These are phyloP conservation scores for Xyrauchen texanus DNA, from an alignment of 2,113 vertebrate genomes.

Conservation along the genomic window DNA sequence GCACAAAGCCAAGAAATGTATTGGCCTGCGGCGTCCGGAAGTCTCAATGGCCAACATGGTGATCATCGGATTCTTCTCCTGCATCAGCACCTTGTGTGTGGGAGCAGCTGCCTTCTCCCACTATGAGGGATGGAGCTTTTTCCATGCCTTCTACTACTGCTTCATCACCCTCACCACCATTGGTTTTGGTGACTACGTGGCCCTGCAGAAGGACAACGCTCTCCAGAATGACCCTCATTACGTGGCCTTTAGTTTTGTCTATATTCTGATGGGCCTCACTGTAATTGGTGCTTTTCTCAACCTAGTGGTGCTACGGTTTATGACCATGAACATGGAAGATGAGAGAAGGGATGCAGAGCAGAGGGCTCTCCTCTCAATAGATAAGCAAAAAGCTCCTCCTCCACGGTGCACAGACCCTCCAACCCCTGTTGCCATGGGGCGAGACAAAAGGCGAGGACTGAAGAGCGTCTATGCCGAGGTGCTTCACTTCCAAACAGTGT, in stretches of 20 bases:
- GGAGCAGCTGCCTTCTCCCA: slow-evolving; percentile 91
- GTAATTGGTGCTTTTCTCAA: slow-evolving; percentile 98
- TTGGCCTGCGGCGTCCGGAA: slow-evolving; percentile 85
- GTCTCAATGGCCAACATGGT: slow-evolving; percentile 99
- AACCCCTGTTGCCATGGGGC: slow-evolving; percentile 50
- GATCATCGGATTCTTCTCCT: slow-evolving; percentile 94
- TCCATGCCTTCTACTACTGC: slow-evolving; percentile 97
- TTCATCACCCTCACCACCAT: slow-evolving; percentile 99
- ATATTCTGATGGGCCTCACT: slow-evolving; percentile 93
- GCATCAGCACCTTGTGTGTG: slow-evolving; percentile 88
- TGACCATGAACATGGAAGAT: slow-evolving; percentile 96
- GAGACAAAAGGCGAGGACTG: slow-evolving; percentile 66
- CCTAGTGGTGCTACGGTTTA: slow-evolving; percentile 94
- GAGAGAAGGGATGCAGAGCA: slow-evolving; percentile 90
- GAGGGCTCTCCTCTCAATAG: slow-evolving; percentile 77
- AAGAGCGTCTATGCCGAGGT: slow-evolving; percentile 90
- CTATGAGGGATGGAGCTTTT: slow-evolving; percentile 96
- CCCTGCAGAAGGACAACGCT: slow-evolving; percentile 91
- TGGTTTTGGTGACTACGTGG: slow-evolving; percentile 81
- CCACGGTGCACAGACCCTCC: slow-evolving; percentile 28
- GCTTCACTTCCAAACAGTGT: slow-evolving; percentile 94
- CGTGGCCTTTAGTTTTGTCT: slow-evolving; percentile 97
- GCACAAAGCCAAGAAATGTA: slow-evolving; percentile 88
- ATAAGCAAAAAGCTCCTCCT: slow-evolving; percentile 59
- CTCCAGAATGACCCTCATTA: slow-evolving; percentile 93